Evolutionary conservation across 2,888 invertebrate species (phyloP).

Genomic region (Halictus quadricinctus): DNA sequence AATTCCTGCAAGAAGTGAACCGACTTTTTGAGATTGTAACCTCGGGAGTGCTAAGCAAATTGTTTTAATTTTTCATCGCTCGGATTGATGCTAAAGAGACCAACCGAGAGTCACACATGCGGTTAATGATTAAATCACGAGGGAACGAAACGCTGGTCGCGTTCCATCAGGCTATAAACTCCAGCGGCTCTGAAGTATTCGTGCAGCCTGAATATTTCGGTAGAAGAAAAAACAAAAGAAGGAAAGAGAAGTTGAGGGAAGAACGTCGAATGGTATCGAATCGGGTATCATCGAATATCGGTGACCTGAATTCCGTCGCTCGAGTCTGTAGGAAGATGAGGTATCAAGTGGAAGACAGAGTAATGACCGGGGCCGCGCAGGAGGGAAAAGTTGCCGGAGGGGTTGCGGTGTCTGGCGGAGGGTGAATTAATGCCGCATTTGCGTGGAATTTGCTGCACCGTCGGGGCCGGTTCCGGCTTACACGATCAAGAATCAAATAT

Average conservation of each 20-base stretch:
- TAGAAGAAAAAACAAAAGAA: not conserved
- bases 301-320: conserved; percentile 38
- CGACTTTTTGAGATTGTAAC: not conserved
- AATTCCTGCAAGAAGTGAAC: not conserved
- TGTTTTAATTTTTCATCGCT: not conserved
- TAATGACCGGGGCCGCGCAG: conserved; percentile 16
- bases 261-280: conserved; percentile 5
- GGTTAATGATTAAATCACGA: not conserved
- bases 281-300: conserved; percentile 30
- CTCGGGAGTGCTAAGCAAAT: not conserved
- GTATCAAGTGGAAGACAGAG: conserved; percentile 39
- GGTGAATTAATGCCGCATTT: conserved; percentile 58
- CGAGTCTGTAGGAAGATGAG: conserved; percentile 16
- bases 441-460: conserved; percentile 54
- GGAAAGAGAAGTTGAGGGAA: not conserved
- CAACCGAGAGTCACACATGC: not conserved
- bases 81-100: not conserved
- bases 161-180: not conserved
- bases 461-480: conserved; percentile 33
- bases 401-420: not conserved
- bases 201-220: not conserved
- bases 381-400: conserved; percentile 21
- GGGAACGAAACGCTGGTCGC: not conserved
- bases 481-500: conserved; percentile 60
- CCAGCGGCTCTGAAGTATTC: not conserved